Conservation (phyloP, 1,140 invertebrate species). For the Tetragnatha versicolor region DNA sequence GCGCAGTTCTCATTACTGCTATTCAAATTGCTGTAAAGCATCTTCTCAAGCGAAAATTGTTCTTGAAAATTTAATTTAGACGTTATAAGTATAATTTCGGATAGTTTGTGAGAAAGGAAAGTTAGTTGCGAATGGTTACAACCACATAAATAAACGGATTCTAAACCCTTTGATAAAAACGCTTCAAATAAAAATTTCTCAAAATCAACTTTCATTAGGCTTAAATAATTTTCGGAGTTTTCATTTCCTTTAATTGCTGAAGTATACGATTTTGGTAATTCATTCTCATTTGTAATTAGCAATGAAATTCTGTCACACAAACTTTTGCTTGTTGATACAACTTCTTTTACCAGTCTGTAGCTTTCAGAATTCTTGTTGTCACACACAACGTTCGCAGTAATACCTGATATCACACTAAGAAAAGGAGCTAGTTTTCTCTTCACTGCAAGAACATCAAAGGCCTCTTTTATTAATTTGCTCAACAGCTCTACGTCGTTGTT, state of each 20-base stretch:
- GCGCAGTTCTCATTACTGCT: not conserved
- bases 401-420: not conserved
- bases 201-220: not conserved
- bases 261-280: too few relatives aligned
- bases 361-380: not conserved
- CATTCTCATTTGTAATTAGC: too few relatives aligned
- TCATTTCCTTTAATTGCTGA: not conserved
- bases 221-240: too few relatives aligned
- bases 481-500: not conserved
- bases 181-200: not conserved
- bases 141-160: not conserved
- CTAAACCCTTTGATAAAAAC: not conserved
- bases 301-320: constrained; percentile 4
- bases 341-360: not conserved
- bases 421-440: not conserved
- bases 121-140: not conserved
- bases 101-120: not conserved
- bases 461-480: not conserved
- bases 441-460: not conserved
- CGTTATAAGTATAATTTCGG: not conserved
- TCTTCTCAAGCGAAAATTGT: not conserved
- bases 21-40: not conserved
- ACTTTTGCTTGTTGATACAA: not conserved
- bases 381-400: constrained; percentile 1
- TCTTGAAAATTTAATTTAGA: not conserved